Evolutionary conservation across 2,113 vertebrate species (phyloP).

Genomic region (Poecile atricapillus): DNA sequence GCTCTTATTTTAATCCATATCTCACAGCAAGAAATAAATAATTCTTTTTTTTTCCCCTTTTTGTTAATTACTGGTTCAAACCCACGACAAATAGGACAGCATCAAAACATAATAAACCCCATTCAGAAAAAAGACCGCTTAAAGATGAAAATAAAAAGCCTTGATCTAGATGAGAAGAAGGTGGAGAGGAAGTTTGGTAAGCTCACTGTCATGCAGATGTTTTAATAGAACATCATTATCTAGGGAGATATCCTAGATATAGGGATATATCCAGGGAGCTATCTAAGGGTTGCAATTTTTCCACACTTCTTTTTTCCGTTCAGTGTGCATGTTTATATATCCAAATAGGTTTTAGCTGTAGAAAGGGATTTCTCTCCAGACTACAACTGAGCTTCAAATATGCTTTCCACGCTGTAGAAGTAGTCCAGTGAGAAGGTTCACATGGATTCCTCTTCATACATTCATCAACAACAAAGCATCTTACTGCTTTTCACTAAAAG

Average conservation of each 20-base stretch:
- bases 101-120: background rate
- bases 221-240: background rate
- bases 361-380: background rate
- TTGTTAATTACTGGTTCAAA: too few species aligned
- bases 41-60: too few species aligned
- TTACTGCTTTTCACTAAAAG: background rate
- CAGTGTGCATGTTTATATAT: fast-evolving
- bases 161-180: background rate
- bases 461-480: background rate
- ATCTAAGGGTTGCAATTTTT: background rate
- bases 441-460: background rate
- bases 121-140: background rate
- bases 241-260: background rate
- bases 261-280: background rate
- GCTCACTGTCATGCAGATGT: background rate
- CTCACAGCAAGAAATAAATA: too few species aligned
- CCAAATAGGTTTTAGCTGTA: background rate
- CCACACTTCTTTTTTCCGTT: background rate
- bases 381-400: background rate
- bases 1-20: too few species aligned
- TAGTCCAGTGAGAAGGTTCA: background rate
- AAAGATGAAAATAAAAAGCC: background rate
- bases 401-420: background rate
- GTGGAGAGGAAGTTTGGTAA: background rate
- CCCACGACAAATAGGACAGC: too few species aligned